Percentiles rank a stretch among this genome's conserved stretches.
These are phyloP conservation scores for Cynaeus angustus DNA, from an alignment of 2,888 invertebrate species.

Conservation along the genomic window DNA sequence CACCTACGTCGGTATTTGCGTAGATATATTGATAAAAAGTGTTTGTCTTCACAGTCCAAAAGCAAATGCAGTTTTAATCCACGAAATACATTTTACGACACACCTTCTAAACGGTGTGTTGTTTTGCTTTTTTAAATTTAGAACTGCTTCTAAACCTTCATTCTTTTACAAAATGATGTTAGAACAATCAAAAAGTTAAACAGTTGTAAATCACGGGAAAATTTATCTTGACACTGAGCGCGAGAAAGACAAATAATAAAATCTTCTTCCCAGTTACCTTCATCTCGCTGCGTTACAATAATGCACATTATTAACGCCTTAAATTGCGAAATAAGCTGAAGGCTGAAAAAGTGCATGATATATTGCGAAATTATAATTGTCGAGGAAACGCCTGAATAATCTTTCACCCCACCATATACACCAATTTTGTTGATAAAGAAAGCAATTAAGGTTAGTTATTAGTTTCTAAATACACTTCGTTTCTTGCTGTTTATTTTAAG, in stretches of 20 bases:
- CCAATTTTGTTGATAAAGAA: conserved; percentile 19
- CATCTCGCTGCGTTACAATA: conserved; percentile 15
- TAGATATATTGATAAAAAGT: no score
- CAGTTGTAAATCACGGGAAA: conserved; percentile 19
- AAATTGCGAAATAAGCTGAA: conserved; percentile 37
- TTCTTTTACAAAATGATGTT: background rate
- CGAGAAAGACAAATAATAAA: conserved; percentile 14
- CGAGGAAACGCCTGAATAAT: conserved; percentile 34
- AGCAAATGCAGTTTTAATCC: no score
- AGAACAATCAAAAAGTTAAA: conserved; percentile 28
- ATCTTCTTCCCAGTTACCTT: conserved; percentile 11
- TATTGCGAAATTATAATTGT: conserved; percentile 28
- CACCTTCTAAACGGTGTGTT: background rate
- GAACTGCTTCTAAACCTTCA: no score
- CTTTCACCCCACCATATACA: conserved; percentile 25
- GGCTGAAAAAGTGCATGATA: conserved; percentile 24
- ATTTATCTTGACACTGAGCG: conserved; percentile 30
- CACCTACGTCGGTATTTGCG: no score
- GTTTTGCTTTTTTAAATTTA: background rate
- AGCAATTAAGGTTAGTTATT: conserved; percentile 40
- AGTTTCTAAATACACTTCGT: conserved; percentile 20
- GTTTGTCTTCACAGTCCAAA: no score
- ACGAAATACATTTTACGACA: no score
- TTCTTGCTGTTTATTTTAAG: background rate
- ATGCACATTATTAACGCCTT: conserved; percentile 22